Evolutionary conservation across 2,797 vertebrate genomes (phyloP), one percentile per base, ranked within the genome.

Genomic region (Ficedula albicollis): DNA sequence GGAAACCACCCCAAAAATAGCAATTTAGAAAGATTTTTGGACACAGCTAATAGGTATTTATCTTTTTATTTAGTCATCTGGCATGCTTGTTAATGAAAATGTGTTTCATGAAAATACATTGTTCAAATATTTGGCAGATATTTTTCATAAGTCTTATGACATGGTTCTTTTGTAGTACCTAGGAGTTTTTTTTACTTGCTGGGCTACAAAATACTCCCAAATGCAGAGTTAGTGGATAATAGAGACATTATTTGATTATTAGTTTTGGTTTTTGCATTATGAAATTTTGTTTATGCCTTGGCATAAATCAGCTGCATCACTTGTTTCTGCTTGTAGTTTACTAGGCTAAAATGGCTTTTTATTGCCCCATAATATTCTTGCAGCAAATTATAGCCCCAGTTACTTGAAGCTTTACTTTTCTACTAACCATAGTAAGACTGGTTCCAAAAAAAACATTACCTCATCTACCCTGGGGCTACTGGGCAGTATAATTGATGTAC

Each of bases 381-480:
- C 64, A 96, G 89, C 80, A 88, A 92, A 93, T 92, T 93, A 66
- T 90, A 97, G 69, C 46, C 60, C 54, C 89, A 62, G 80, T 95
- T 91, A 66, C 59, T 93, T 89, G 89, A 95, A 93, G 55, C 76
- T 95, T 94, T 96, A 89, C n/a, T 80, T 96, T 97, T 97, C 82
- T 94, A 77, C 96, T 97, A 98, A 95, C 64, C 62, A 74, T 90
- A 96, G 84, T 70, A 95, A 75, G 69, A 70, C 38, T 23, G 15
- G 39, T 67, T 98, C 95, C 96, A 98, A 97, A 95, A 93, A 85
- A 89, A 97, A 86, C 93, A 97, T 97, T 95, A 97, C 94, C 90
- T 97, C 92, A 96, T 94, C 73, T 68, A 20, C 79, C 96, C 88
- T 93, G 75, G 87, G 95, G 95, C 87, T 93, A 22, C 44, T 87